Percentiles rank a stretch among this genome's conserved stretches.
phyloP scores from a whole-genome alignment of 2,113 vertebrate genomes.

The Hoplias malabaricus region DNA sequence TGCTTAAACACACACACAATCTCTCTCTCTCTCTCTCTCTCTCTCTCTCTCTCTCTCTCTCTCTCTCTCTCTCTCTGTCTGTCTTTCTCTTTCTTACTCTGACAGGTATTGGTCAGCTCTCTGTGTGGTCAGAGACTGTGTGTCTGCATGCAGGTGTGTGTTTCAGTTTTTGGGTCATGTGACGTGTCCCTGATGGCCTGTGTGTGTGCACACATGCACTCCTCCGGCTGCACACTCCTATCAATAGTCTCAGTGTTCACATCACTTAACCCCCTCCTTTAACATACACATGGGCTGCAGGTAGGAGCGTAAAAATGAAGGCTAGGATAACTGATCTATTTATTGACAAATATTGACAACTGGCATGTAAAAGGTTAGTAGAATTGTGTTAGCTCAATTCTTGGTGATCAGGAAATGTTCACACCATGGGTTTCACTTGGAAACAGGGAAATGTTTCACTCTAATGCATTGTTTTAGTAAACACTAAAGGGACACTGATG shows the following conservation, averaged over 20 bases:
- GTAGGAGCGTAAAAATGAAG: no score
- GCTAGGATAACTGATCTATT: no score
- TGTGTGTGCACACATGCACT: constrained; percentile 22
- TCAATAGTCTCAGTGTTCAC: constrained; percentile 56
- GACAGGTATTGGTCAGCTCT: constrained; percentile 64
- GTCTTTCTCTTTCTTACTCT: constrained; percentile 13
- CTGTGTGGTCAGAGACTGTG: constrained; percentile 55
- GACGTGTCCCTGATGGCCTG: constrained; percentile 48
- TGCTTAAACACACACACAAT: constrained; percentile 31
- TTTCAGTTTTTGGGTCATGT: constrained; percentile 55
- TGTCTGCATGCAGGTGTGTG: constrained; percentile 57
- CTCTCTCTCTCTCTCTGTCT: constrained; percentile 17
- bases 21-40: constrained; percentile 21
- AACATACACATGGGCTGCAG: constrained; percentile 47
- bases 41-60: constrained; percentile 23
- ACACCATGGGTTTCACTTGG: no score
- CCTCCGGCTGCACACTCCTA: constrained; percentile 45
- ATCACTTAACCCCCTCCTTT: constrained; percentile 51
- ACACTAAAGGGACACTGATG: no score
- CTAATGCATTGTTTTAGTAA: no score
- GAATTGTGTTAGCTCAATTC: no score
- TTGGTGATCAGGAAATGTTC: no score
- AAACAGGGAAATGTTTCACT: no score
- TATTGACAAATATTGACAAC: no score
- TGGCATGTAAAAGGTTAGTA: no score